A percentile compares a stretch with the other conserved stretches of the same genome.
Evolutionary conservation across 2,113 vertebrate genomes (phyloP).

Genomic region (Anser brachyrhynchus): DNA sequence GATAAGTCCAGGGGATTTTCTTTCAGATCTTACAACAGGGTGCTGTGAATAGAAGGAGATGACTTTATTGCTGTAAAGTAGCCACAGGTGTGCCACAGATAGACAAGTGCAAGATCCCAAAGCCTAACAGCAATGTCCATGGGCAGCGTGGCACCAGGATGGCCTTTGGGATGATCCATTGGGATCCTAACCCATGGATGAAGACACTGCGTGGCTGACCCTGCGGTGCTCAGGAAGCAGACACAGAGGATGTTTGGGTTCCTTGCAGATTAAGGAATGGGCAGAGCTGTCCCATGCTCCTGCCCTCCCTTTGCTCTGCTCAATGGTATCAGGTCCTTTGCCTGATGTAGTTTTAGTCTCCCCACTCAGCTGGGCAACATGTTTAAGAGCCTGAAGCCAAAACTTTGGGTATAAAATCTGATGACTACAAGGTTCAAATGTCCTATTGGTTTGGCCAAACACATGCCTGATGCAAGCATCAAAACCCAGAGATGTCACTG

Average conservation of each 20-base stretch:
- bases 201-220: not conserved
- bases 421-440: not conserved
- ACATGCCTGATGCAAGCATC: not conserved
- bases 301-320: not conserved
- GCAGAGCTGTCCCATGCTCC: not conserved
- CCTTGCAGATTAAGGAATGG: not conserved
- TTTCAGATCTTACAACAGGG: not conserved
- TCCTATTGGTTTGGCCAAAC: not conserved
- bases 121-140: fast-evolving
- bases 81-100: not conserved
- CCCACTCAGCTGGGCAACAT: not conserved
- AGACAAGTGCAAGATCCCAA: not conserved
- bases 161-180: not conserved
- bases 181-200: not conserved
- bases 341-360: not conserved
- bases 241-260: fast-evolving
- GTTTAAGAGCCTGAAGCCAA: not conserved
- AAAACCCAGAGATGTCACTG: not conserved
- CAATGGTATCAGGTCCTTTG: not conserved
- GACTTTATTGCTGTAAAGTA: not conserved
- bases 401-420: not conserved
- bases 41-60: not conserved
- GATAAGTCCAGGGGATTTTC: not conserved
- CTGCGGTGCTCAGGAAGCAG: not conserved
- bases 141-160: not conserved